Evolutionary conservation across 2,113 vertebrate species (phyloP), one percentile per base, ranked within the genome.

Genomic region (Formicarius rufipectus): DNA sequence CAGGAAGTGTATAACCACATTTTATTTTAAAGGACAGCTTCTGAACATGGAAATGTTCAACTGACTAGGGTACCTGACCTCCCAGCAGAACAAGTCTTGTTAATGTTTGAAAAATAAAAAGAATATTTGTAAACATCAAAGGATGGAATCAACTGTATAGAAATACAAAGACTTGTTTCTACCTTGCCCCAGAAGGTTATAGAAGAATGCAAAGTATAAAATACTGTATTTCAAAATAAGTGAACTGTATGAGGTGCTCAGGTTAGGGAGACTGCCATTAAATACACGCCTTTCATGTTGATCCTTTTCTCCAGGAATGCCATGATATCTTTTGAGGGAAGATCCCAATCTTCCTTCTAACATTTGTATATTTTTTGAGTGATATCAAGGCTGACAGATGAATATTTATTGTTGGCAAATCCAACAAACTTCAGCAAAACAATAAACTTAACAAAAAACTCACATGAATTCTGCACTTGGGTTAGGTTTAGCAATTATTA

Each of bases 401-500:
- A 78, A 63, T 80, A 77, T 52, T 84, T 75, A 60, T 7, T 64
- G 44, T 45, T 68, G 42, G 33, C 22, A 88, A 78, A 92, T 44
- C 56, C 58, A 87, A 84, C 27, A 49, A 83, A 92, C 35, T 93
- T 94, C 52, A 93, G 44, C 14, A 95, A 89, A 93, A 88, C 27
- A 88, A 84, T 21, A 92, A 75, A 80, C 33, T 77, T 88, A 87
- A 76, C 39, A 87, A 93, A 84, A 88, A 93, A 22, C 49, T 87
- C 40, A 50, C 45, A 89, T 45, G 37, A 89, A 86, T 94, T 75
- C 80, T 11, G 9, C n/a, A 78, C 42, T 81, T 94, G 8, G 25
- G 37, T 84, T 89, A 89, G 64, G 69, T 52, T 92, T 83, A 90
- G 88, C 45, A 90, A 96, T 94, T 95, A 95, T 81, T 92, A 93